Conservation (phyloP, 1,140 invertebrate species). For the Drosophila ohnishii region DNA sequence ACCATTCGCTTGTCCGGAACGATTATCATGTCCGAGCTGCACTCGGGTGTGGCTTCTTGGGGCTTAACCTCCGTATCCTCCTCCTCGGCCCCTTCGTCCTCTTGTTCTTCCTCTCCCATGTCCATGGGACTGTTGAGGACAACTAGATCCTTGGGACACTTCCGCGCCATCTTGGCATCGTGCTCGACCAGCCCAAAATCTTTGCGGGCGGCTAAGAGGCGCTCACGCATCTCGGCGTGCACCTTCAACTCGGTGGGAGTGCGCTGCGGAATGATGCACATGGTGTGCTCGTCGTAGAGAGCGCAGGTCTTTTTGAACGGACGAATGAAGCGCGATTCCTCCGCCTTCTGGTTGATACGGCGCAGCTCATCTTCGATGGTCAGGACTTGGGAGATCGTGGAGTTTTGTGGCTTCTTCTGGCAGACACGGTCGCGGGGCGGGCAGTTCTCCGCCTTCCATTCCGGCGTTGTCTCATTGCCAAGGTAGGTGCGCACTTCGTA, state of each 20-base stretch:
- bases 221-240: slow-evolving; percentile 69
- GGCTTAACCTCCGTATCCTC: slow-evolving; percentile 65
- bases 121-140: slow-evolving; percentile 65
- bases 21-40: slow-evolving; percentile 70
- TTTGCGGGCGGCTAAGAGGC: slow-evolving; percentile 38
- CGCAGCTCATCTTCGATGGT: slow-evolving; percentile 78
- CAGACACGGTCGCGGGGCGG: slow-evolving; percentile 61
- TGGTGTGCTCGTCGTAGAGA: slow-evolving; percentile 60
- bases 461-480: slow-evolving; percentile 54
- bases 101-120: slow-evolving; percentile 51
- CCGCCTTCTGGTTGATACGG: slow-evolving; percentile 62
- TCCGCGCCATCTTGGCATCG: slow-evolving; percentile 42
- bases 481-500: slow-evolving; percentile 77
- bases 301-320: slow-evolving; percentile 57
- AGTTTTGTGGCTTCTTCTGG: slow-evolving; percentile 57
- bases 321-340: slow-evolving; percentile 63
- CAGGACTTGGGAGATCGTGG: slow-evolving; percentile 66
- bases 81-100: slow-evolving; percentile 42
- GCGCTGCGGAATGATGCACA: slow-evolving; percentile 69
- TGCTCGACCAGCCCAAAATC: slow-evolving; percentile 59
- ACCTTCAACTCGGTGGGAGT: slow-evolving; percentile 54
- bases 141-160: slow-evolving; percentile 54
- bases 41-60: slow-evolving; percentile 60
- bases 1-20: slow-evolving; percentile 72
- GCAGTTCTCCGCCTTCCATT: slow-evolving; percentile 65